Base-by-base conservation (phyloP, 2,113 vertebrate genomes). In the Leptocoma aspasia region DNA sequence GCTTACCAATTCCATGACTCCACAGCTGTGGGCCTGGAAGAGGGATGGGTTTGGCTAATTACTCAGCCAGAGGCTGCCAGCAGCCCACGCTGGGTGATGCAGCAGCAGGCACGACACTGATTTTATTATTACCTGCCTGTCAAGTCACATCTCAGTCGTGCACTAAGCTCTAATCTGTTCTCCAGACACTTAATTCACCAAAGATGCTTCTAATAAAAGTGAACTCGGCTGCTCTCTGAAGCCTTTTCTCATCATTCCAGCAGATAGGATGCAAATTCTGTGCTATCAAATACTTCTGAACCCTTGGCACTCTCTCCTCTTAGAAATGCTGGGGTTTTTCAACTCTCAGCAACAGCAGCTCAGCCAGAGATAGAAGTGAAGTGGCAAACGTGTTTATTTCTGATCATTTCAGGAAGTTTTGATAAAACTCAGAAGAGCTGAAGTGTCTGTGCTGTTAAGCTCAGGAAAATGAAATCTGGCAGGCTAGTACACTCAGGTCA, bases 201-300 rank as follows among this genome's bases (percentile, higher is more conserved):
- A 94, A 83, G 91, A 81, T 44, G 82, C 82, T 66, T 56, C 92
- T 71, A 94, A 97, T 90, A 93, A 93, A 87, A 95, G 82, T 37
- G 85, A 96, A 87, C 84, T 89, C 86, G 14, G 90, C 71, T 76
- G 68, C 92, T 94, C 78, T 91, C 64, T 9, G 72, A 89, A 95
- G 85, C 78, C 76, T 89, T 66, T 82, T 75, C 90, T 96, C 95
- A 89, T 82, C 94, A 83, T 60, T 86, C 68, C 82, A 71, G 66
- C 76, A 76, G 77, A 90, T 45, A 26, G 5, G 91, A 85, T 78
- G 71, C 87, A 80, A 92, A 79, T 86, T 68, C 89, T 28, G 64
- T 2, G 69, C 71, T 92, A 73, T 68, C 91, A 91, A 65, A 90
- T 13, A 73, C 90, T 59, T 37, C 35, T 1, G 57, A 76, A 87